Evolutionary conservation across 64 coral and sea anemone species (phyloP).

Genomic region (Montipora foliosa): DNA sequence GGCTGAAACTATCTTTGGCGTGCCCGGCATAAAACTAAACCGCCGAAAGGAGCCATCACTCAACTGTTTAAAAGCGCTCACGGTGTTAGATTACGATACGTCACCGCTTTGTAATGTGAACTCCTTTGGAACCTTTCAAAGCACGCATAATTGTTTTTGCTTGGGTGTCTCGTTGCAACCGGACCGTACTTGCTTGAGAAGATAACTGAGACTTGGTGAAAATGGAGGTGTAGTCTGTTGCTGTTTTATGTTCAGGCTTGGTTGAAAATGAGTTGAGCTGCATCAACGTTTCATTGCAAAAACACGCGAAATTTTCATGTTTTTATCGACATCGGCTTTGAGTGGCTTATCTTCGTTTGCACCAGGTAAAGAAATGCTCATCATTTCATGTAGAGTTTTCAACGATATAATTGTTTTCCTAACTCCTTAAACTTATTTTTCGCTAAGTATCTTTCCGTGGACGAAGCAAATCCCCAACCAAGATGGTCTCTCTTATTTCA

Average conservation of each 20-base stretch:
- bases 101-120: constrained; percentile 23
- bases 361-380: neutral
- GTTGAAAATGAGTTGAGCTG: neutral
- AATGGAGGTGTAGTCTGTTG: neutral
- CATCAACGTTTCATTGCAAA: neutral
- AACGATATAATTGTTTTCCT: neutral
- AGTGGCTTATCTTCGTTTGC: constrained; percentile 5
- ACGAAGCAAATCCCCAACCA: neutral
- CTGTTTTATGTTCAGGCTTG: neutral
- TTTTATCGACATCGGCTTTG: neutral
- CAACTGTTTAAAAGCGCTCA: neutral
- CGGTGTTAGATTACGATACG: constrained; percentile 12
- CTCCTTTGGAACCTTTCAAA: neutral
- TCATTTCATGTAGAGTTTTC: neutral
- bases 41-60: neutral
- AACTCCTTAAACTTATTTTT: neutral
- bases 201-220: neutral
- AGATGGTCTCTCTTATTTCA: neutral
- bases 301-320: neutral
- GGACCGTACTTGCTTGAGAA: neutral
- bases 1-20: too few species aligned
- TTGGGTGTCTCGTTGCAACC: neutral
- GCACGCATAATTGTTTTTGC: neutral
- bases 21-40: too few species aligned
- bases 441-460: neutral